A percentile compares a stretch with the other conserved stretches of the same genome.
phyloP scores from a whole-genome alignment of 1,140 invertebrate genomes.

The Achatina immaculata region DNA sequence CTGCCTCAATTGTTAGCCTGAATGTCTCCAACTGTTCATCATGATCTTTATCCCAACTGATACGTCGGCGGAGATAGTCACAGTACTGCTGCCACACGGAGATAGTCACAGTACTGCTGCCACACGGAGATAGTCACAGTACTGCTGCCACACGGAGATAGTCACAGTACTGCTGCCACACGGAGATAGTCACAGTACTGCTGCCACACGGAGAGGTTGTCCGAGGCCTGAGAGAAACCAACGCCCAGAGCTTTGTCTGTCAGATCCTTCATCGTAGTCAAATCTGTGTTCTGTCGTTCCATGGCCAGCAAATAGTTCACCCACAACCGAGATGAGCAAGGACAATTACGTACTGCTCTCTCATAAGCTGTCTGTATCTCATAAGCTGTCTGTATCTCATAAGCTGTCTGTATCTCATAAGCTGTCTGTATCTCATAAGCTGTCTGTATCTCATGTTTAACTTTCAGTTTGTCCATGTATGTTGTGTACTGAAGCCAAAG shows the following conservation, averaged over 20 bases:
- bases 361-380: conserved; percentile 70
- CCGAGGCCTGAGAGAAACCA: conserved; percentile 77
- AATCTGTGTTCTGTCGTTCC: conserved; percentile 73
- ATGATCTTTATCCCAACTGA: conserved; percentile 74
- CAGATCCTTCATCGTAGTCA: conserved; percentile 73
- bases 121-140: too few species aligned
- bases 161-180: too few species aligned
- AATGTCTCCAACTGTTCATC: conserved; percentile 71
- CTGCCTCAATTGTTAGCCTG: conserved; percentile 76
- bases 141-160: too few species aligned
- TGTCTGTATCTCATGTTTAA: conserved; percentile 55
- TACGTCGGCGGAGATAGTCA: conserved; percentile 78
- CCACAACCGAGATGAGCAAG: conserved; percentile 79
- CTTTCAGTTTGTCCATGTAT: conserved; percentile 76
- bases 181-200: too few species aligned
- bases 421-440: too few species aligned
- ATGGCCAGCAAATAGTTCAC: conserved; percentile 75
- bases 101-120: too few species aligned
- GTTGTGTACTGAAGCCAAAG: conserved; percentile 79
- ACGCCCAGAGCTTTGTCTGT: conserved; percentile 78
- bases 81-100: conserved; percentile 84
- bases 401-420: too few species aligned
- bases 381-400: too few species aligned
- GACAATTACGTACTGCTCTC: conserved; percentile 78
- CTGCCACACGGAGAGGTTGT: conserved; percentile 77